Evolutionary conservation across 2,888 invertebrate species (phyloP).

Genomic region (Harmothoe impar): DNA sequence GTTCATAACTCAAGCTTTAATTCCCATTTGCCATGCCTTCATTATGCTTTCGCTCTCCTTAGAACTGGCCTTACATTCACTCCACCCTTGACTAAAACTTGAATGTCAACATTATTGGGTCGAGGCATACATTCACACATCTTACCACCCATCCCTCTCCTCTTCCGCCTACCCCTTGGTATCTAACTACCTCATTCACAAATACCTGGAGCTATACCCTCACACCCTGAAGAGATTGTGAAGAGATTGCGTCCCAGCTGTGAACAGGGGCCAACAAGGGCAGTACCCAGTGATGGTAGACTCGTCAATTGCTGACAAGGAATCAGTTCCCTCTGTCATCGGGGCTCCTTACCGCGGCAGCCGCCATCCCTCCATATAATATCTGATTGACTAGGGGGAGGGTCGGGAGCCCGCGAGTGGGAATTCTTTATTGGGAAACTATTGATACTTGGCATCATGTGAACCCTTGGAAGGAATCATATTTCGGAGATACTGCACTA

Average conservation of each 20-base stretch:
- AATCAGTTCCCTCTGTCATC: neutral
- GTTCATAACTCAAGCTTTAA: no score
- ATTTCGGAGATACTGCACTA: no score
- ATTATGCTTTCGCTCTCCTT: no score
- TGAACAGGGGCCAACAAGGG: conserved; percentile 12
- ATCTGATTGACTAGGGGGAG: neutral
- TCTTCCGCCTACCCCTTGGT: no score
- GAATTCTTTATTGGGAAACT: neutral
- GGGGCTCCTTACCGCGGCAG: neutral
- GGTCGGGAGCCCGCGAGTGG: neutral
- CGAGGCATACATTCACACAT: no score
- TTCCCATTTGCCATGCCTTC: no score
- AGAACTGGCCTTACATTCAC: no score
- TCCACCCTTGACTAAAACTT: no score
- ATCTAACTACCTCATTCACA: neutral
- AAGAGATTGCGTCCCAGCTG: neutral
- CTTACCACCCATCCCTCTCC: neutral
- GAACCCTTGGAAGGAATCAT: neutral
- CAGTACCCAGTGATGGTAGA: neutral
- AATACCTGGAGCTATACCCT: neutral
- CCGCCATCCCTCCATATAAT: neutral
- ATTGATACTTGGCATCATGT: conserved; percentile 22
- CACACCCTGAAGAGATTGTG: neutral
- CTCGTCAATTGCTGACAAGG: neutral
- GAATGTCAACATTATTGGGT: no score